Evolutionary conservation across 2,888 invertebrate genomes (phyloP).

Genomic region (Heliconius ethilla): DNA sequence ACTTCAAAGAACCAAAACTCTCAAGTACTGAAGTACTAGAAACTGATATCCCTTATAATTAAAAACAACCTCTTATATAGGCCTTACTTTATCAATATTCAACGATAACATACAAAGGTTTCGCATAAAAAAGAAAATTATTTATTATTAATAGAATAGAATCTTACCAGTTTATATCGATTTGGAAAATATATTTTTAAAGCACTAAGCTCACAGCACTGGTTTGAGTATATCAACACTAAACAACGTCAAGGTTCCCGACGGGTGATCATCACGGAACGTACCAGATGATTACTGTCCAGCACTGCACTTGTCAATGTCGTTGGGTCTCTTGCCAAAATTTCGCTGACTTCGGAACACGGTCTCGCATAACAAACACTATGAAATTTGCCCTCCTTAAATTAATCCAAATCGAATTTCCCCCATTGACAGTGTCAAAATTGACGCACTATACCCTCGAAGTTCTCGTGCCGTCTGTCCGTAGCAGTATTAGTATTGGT

Average conservation of each 20-base stretch:
- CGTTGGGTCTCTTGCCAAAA: conserved; percentile 67
- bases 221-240: conserved; percentile 27
- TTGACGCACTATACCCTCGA: conserved; percentile 63
- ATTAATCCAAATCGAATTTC: conserved; percentile 57
- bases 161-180: conserved; percentile 21
- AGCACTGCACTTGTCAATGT: conserved; percentile 50
- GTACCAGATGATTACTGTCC: conserved; percentile 58
- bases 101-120: conserved; percentile 25
- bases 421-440: conserved; percentile 52
- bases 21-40: conserved; percentile 1
- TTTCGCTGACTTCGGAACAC: conserved; percentile 67
- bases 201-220: conserved; percentile 37
- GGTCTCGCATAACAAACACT: conserved; percentile 66
- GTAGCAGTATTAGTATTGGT: conserved; percentile 62
- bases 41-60: conserved; percentile 36
- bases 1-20: conserved; percentile 6
- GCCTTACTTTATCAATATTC: conserved; percentile 33
- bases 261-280: conserved; percentile 63
- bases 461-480: conserved; percentile 62
- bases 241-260: conserved; percentile 61
- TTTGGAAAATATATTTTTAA: not conserved
- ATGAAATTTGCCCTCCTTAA: conserved; percentile 55
- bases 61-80: conserved; percentile 31
- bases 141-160: not conserved
- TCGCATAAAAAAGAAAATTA: conserved; percentile 1